Evolutionary conservation across 2,888 invertebrate species (phyloP), one percentile per base, ranked within the genome.

Genomic region (Caenorhabditis japonica): DNA sequence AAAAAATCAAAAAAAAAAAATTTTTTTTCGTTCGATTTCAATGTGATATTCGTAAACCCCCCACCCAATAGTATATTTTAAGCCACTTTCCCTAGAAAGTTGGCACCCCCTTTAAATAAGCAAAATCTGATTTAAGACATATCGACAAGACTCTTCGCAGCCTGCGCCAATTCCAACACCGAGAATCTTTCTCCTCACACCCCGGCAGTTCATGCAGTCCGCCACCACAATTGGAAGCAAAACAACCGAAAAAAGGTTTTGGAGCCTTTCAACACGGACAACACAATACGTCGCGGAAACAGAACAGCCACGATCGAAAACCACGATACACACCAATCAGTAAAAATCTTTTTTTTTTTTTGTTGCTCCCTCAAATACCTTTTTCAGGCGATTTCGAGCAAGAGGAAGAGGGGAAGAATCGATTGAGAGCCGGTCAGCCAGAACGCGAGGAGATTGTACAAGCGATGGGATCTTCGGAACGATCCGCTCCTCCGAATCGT

Each of bases 191-290:
- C 49, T 46, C 36, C 38, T 39, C 62, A 15, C 47, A 41, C 46
- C 34, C 64, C 21, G 43, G 55, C 23, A 13, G 33, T 19, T 56
- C 64, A 46, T 46, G n/a, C 33, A 38, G 12, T 30, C 19, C 53
- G 53, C 33, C 62, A 27, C 46, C 53, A 36, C 53, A 62, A 55
- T 2, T 0, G 21, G 43, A 23, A 30, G 53, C 46, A 30, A 30
- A 33, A 30, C 49, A 58, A 44, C 46, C 5, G 46, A 62, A 62
- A 21, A 62, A 62, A 53, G 46, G 53, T 27, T 30, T 39, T 39
- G 27, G 27, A 17, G 12, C 21, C 33, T 46, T 44, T 4, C 13
- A 38, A 23, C 13, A 5, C 38, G 21, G 27, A 27, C 21, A 21
- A 13, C 21, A 10, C 52, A 5, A 44, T n/a, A n/a, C n/a, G n/a